Conservation (phyloP, 2,113 vertebrate species). For the Nansenia antarctica region DNA sequence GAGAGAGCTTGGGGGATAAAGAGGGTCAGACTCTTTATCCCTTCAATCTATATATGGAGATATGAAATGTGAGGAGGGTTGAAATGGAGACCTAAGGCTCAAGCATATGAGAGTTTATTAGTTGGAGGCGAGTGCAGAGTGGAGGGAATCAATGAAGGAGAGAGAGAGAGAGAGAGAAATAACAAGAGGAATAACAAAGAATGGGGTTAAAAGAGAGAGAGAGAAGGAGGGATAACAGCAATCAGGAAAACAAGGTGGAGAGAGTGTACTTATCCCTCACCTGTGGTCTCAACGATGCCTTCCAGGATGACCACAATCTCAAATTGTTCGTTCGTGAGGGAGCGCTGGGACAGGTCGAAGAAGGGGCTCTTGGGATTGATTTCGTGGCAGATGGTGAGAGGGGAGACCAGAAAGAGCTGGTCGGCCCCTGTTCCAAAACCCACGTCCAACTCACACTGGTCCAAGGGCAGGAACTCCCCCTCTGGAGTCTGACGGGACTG, state of each 20-base stretch:
- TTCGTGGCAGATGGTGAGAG: slow-evolving; percentile 89
- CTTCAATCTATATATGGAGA: too few relatives aligned
- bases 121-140: neutral
- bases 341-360: slow-evolving; percentile 86
- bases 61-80: too few relatives aligned
- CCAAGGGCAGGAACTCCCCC: slow-evolving; percentile 88
- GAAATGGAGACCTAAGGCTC: too few relatives aligned
- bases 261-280: slow-evolving; percentile 58
- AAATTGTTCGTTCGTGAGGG: slow-evolving; percentile 84
- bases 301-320: slow-evolving; percentile 91
- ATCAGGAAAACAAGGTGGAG: neutral
- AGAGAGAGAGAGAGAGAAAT: too few relatives aligned
- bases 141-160: slow-evolving; percentile 20
- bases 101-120: too few relatives aligned
- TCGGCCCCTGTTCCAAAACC: slow-evolving; percentile 90
- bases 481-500: slow-evolving; percentile 90
- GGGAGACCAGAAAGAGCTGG: slow-evolving; percentile 89
- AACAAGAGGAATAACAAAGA: neutral
- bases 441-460: slow-evolving; percentile 89
- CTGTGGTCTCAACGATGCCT: slow-evolving; percentile 89
- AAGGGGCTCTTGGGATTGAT: slow-evolving; percentile 89
- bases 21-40: too few relatives aligned
- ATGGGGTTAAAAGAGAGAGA: neutral
- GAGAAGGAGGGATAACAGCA: neutral
- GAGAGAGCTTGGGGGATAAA: slow-evolving; percentile 13